Evolutionary conservation across 2,888 invertebrate species (phyloP), one percentile per base, ranked within the genome.

Genomic region (Caenorhabditis auriculariae): DNA sequence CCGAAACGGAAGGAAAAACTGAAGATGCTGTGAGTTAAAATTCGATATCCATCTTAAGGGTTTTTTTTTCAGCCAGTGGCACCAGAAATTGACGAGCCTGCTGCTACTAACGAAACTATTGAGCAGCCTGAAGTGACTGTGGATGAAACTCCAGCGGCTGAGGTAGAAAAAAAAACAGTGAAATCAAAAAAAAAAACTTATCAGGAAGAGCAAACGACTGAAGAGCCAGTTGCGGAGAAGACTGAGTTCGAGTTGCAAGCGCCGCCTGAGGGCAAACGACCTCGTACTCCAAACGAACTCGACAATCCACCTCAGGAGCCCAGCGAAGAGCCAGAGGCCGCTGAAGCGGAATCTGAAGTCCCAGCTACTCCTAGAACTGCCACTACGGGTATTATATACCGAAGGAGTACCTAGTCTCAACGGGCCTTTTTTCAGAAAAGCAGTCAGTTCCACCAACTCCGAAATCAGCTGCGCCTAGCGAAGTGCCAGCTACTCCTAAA

Each of bases 211-310:
- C 52, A 45, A 28, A 48, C 55, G 32, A 51, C 47, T 44, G 60
- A 57, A 26, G 61, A 54, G 26, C 55, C 51, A 19, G 65, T 45
- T 19, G 60, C 54, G 15, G 65, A 66, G 39, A 66, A 72, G 38
- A 63, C 71, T 45, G 58, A 70, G 44, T 78, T 78, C 59, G 75
- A 78, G 57, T 74, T 78, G 35, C 76, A 77, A 48, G 75, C 74
- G 27, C 77, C 77, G 28, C 78, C 78, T 50, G 72, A 77, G 63
- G 74, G 75, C 7, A 77, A 77, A 47, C 68, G 79, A 9, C 76
- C 77, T 45, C 68, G 78, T 42, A 76, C 78, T 52, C 77, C 78
- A 51, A 79, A 79, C 50, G 75, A 78, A 29, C 57, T 78, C 48
- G 78, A 78, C 54, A 65, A 47, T 28, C 63, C 65, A 41, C 56